A percentile compares a stretch with the other conserved stretches of the same genome.
These are phyloP conservation scores for Ophion ellenae DNA, from an alignment of 2,888 invertebrate genomes.

Conservation along the genomic window DNA sequence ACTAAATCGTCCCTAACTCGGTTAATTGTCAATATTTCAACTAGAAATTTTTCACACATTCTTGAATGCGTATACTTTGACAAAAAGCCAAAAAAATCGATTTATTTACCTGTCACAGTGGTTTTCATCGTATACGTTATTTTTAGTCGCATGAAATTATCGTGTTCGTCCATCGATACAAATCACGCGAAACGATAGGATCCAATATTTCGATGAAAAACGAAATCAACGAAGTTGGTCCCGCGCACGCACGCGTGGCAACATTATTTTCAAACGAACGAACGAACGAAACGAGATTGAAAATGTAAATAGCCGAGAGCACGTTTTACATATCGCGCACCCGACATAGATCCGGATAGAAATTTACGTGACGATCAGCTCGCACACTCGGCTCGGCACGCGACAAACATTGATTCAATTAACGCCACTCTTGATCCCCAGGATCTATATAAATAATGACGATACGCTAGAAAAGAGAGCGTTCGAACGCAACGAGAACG, in stretches of 20 bases:
- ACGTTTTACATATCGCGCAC: slow-evolving; percentile 25
- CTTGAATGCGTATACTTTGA: too few species aligned
- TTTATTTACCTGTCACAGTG: too few species aligned
- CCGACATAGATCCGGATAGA: slow-evolving; percentile 1
- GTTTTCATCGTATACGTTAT: background rate
- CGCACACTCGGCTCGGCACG: slow-evolving; percentile 36
- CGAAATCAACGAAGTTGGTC: background rate
- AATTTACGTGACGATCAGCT: slow-evolving; percentile 2
- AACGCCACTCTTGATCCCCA: slow-evolving; percentile 23
- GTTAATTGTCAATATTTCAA: too few species aligned
- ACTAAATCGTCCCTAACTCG: too few species aligned
- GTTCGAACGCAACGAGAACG: background rate
- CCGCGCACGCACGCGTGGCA: background rate
- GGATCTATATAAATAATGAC: slow-evolving; percentile 30
- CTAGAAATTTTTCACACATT: too few species aligned
- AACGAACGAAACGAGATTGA: slow-evolving; percentile 22
- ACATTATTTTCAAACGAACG: slow-evolving; percentile 28
- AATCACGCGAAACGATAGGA: background rate
- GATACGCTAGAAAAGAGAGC: background rate
- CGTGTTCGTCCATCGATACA: background rate
- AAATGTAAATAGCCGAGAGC: slow-evolving; percentile 23
- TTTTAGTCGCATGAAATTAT: background rate
- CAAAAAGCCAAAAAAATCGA: too few species aligned
- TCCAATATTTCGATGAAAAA: background rate
- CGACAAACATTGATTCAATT: slow-evolving; percentile 43